phyloP scores from a whole-genome alignment of 2,797 vertebrate species.

The Chaetophractus vellerosus region DNA sequence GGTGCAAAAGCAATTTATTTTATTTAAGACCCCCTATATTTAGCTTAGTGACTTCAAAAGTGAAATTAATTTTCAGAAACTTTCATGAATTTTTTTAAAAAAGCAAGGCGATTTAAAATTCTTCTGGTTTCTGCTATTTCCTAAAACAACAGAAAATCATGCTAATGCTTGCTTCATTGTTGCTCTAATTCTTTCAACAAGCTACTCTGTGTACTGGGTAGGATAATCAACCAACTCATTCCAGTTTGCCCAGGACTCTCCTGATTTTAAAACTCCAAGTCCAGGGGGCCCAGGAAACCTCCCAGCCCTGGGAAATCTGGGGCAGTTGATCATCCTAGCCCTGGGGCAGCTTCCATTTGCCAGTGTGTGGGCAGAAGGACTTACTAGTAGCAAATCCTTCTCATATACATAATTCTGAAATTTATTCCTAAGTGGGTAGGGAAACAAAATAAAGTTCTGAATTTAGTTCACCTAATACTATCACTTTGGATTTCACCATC shows the following conservation, averaged over 20 bases:
- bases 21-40: background rate
- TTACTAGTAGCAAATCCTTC: background rate
- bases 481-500: conserved; percentile 54
- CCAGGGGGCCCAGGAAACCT: background rate
- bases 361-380: background rate
- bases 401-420: background rate
- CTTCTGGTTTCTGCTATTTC: background rate
- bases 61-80: conserved; percentile 54
- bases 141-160: background rate
- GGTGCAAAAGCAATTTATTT: too few relatives aligned
- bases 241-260: background rate
- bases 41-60: conserved; percentile 22
- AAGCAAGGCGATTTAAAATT: conserved; percentile 19
- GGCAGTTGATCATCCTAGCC: background rate
- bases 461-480: conserved; percentile 43
- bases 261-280: background rate
- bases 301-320: background rate
- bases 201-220: background rate
- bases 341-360: background rate
- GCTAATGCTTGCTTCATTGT: background rate
- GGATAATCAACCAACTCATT: background rate
- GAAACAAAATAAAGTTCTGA: conserved; percentile 62
- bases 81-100: background rate
- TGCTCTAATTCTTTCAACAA: background rate
- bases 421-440: background rate